Conservation (phyloP, 1,140 invertebrate species). For the Lasaia peninsularis region DNA sequence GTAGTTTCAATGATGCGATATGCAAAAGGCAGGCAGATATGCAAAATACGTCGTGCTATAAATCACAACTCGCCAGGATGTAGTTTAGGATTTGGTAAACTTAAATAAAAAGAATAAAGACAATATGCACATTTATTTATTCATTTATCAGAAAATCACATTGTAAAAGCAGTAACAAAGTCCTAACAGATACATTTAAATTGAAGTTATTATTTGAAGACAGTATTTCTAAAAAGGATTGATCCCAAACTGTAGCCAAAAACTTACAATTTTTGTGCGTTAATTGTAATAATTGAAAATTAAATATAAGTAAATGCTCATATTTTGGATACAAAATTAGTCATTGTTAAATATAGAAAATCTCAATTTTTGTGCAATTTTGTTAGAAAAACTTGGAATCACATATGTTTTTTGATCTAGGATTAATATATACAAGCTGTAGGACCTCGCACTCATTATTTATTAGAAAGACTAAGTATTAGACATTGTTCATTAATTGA, state of each 20-base stretch:
- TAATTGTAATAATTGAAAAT: conserved; percentile 22
- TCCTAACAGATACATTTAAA: conserved; percentile 42
- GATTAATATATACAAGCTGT: conserved; percentile 20
- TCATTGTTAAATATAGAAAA: not conserved
- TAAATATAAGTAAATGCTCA: conserved; percentile 18
- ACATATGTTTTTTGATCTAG: not conserved
- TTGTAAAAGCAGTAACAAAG: conserved; percentile 56
- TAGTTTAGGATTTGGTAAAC: not conserved
- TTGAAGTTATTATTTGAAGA: conserved; percentile 9
- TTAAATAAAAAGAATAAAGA: conserved; percentile 18
- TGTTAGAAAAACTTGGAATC: not conserved
- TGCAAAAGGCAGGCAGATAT: too few relatives aligned
- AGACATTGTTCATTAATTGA: conserved; percentile 57
- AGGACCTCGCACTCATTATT: conserved; percentile 44
- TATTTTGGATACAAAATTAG: not conserved
- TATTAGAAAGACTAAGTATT: conserved; percentile 54
- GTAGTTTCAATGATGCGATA: too few relatives aligned
- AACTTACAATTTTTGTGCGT: conserved; percentile 38
- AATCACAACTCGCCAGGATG: not conserved
- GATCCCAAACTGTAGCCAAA: conserved; percentile 33
- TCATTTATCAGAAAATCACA: conserved; percentile 59
- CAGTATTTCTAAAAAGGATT: conserved; percentile 8
- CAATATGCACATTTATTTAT: conserved; percentile 52
- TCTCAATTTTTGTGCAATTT: conserved; percentile 6
- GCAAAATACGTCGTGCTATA: too few relatives aligned